Base-by-base conservation (phyloP, 2,888 invertebrate genomes). In the Platycheirus rosarum region DNA sequence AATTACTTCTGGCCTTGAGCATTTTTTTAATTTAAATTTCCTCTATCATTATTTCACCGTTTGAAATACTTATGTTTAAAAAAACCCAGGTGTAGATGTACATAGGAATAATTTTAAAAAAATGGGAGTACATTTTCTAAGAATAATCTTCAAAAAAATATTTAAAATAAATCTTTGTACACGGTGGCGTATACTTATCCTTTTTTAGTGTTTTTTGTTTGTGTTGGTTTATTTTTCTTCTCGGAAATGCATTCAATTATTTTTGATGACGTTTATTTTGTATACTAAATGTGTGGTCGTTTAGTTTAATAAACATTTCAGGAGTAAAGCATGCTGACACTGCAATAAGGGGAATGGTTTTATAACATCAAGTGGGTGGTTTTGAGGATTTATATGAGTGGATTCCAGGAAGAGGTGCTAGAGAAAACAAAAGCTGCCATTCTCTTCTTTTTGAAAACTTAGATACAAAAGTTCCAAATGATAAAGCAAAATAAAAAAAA, bases 1-100 rank as follows among this genome's bases (percentile, higher is more conserved):
- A 73, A 62, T 78, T 78, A 73, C 53, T 62, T 48, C 11, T 55
- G 57, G 37, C 74, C 79, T 79, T 79, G 62, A 11, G 37, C 35
- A 53, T 57, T 40, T 68, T 37, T 46, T 53, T 73, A 5, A 23
- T 49, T 48, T 55, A 14, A 35, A 51, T 51, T 7, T 18, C 44
- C 16, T 14, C 6, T 60, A n/a, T n/a, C n/a, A n/a, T n/a, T 29
- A 9, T 32, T 71, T 23, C 18, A 49, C 35, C 53, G n/a, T 26
- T 42, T 60, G n/a, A 44, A 51, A 16, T 46, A 26, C n/a, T n/a
- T n/a, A n/a, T n/a, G n/a, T n/a, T n/a, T n/a, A n/a, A 23, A 23
- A 23, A 8, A n/a, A 37, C 32, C 26, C 29, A 23, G 29, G 6
- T 20, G 5, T 18, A 48, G 49, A 32, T n/a, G n/a, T n/a, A 14